Conservation (phyloP, 2,797 vertebrate genomes). For the Chloroceryle amazona region DNA sequence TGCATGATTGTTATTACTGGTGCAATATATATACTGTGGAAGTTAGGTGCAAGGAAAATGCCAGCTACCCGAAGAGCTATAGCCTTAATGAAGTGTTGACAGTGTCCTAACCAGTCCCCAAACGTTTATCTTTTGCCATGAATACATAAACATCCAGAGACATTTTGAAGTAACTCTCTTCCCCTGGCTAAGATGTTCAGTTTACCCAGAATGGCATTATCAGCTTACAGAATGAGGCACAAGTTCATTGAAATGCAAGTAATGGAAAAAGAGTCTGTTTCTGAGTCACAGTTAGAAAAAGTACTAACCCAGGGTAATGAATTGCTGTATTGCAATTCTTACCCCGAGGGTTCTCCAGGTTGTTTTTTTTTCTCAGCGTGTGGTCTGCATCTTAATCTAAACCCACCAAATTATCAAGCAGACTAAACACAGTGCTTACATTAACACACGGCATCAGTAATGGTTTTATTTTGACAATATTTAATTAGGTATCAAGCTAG, state of each 20-base stretch:
- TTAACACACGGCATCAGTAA: background rate
- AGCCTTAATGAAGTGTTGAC: constrained; percentile 7
- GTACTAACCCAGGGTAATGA: background rate
- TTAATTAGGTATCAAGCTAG: background rate
- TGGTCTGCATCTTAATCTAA: background rate
- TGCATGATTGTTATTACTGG: background rate
- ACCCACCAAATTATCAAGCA: background rate
- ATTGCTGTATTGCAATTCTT: background rate
- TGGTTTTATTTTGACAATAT: constrained; percentile 38
- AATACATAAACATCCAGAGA: background rate
- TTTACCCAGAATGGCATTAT: background rate
- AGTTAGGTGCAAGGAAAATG: constrained; percentile 1
- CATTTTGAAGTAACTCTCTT: background rate
- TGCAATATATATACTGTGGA: background rate
- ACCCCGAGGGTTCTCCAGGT: background rate
- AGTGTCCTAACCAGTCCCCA: background rate
- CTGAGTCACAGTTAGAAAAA: background rate
- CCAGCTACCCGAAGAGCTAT: background rate
- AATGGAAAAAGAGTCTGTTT: background rate
- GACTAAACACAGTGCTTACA: background rate
- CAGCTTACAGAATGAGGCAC: background rate
- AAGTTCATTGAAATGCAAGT: background rate
- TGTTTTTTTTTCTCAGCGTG: background rate
- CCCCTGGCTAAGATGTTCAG: background rate
- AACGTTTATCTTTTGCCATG: background rate